Base-by-base conservation (phyloP, 2,797 vertebrate genomes). In the Lithobates sylvaticus region DNA sequence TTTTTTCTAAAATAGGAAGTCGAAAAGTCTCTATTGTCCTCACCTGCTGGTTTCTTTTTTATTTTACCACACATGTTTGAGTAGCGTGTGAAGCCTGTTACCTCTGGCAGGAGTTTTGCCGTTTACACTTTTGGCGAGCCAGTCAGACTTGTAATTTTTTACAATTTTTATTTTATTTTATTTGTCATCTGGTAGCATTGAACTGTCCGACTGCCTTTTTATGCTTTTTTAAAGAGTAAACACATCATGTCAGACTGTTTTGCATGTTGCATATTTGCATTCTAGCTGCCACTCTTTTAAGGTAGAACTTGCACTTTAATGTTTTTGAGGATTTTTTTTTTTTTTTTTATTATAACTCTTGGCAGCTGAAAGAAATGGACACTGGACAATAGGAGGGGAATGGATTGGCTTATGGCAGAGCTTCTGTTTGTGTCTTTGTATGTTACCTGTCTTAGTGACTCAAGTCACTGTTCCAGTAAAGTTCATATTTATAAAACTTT, bases 401-500 rank as follows among this genome's bases (percentile, higher is more conserved):
- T 61, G 91, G 86, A 93, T 92, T 93, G 92, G 93, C 90, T 94
- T 93, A 91, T 89, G 86, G 89, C 91, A 91, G 92, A 93, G 90
- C 91, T 92, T 91, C 91, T 92, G 82, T 91, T 89, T 90, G 89
- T 93, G 91, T 91, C 90, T 92, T 93, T 92, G 89, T 90, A 92
- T 93, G 91, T 94, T 58, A 92, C 91, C 91, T 92, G 91, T 91
- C 91, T 92, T 94, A 91, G 93, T 91, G 92, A 92, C 91, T 91
- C 88, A 89, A 92, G 90, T 93, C 92, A 92, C 91, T 93, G 92
- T 86, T 89, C 91, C 89, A 89, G 92, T 91, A 90, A 91, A 93
- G 92, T 93, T 92, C 93, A 93, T 94, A 93, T 94, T 94, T 94
- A 93, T 93, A 93, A 91, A 92, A 91, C 92, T 91, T 90, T 93